Base-by-base conservation (phyloP, 2,888 invertebrate genomes). In the Tortricodes alternella region DNA sequence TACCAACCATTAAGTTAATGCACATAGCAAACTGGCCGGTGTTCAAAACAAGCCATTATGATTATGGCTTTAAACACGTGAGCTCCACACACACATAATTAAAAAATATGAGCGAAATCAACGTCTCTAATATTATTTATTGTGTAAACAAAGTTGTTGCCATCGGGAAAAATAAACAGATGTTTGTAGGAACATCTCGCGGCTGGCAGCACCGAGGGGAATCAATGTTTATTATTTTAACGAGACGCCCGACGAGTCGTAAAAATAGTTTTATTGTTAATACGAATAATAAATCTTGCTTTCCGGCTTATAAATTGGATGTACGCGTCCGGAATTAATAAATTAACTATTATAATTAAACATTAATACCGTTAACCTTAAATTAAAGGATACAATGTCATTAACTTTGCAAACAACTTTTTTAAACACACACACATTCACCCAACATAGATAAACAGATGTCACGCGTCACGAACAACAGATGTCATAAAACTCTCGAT, bases 51-150 rank as follows among this genome's bases (percentile, higher is more conserved):
- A 48, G 41, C 35, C 55, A 43, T 49, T 41, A 49, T 43, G 48
- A 35, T 41, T 52, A 52, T 11, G 34, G 24, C 48, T 48, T 35
- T 53, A 41, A 48, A 55, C 29, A 44, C 16, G 39, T 6, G 24
- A 44, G 44, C 16, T 37, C 53, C 57, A 68, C 59, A 65, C 60
- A 41, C 52, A 53, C 65, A 66, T 65, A 29, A 61, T 57, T 62
- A 65, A 65, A n/a, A 65, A 60, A 63, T 62, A 67, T 65, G 65
- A 65, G 58, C 49, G 63, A 65, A 71, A 72, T 68, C 62, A 65
- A 70, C 65, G 69, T 68, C 66, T 68, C 73, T 68, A 67, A 74
- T 74, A 72, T 71, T 70, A 72, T 77, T 77, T 74, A 78, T 71
- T 58, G 62, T 67, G 64, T 74, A 74, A 76, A 78, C 71, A 74